phyloP scores from a whole-genome alignment of 2,888 invertebrate genomes.

The Macrophya annulata region DNA sequence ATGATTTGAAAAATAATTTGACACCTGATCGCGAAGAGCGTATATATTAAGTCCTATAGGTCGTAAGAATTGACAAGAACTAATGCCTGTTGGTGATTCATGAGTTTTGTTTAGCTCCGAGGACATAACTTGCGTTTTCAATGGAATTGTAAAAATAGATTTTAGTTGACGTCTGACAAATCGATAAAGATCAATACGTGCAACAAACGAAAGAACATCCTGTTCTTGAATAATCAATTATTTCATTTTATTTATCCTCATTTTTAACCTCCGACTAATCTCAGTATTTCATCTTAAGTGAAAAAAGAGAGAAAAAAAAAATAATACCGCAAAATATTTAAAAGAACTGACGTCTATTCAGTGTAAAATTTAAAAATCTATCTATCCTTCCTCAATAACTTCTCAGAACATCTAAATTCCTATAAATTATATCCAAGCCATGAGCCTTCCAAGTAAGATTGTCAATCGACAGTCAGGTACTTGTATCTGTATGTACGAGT shows the following conservation, averaged over 20 bases:
- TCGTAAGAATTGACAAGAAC: constrained; percentile 9
- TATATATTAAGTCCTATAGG: not conserved
- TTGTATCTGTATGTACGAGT: not conserved
- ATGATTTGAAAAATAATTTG: constrained; percentile 17
- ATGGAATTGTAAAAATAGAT: constrained; percentile 46
- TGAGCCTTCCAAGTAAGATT: not conserved
- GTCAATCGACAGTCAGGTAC: constrained; percentile 25
- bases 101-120: constrained; percentile 25
- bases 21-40: constrained; percentile 11
- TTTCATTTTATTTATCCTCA: not conserved
- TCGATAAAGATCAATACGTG: not conserved
- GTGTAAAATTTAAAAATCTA: not conserved
- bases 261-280: constrained; percentile 4
- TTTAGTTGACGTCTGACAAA: not conserved
- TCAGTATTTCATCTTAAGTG: not conserved
- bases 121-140: constrained; percentile 31
- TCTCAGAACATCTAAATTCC: too few species aligned
- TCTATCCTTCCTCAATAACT: not conserved
- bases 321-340: not conserved
- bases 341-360: not conserved
- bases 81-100: constrained; percentile 47
- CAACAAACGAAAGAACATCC: not conserved
- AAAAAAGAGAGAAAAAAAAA: not conserved
- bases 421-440: not conserved
- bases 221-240: not conserved